These are phyloP conservation scores for Daphoenositta chrysoptera DNA, from an alignment of 2,113 vertebrate species.

Conservation along the genomic window DNA sequence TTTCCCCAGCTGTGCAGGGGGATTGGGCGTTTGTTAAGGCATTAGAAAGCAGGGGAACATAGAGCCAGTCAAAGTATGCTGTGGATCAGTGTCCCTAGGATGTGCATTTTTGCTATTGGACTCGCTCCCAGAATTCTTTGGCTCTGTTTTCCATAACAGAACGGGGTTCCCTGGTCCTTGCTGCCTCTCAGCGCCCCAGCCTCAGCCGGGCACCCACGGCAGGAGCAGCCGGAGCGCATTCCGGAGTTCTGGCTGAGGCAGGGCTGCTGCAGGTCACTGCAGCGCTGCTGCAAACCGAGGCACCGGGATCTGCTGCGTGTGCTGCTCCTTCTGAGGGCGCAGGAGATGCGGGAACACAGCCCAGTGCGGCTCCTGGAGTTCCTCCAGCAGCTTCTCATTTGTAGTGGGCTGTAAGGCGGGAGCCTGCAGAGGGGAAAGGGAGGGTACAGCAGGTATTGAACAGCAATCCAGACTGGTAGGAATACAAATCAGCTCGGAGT, in stretches of 20 bases:
- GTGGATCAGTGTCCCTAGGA: background rate
- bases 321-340: accelerated
- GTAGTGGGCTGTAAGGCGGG: background rate
- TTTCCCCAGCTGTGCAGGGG: background rate
- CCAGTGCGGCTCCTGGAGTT: background rate
- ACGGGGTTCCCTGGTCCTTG: background rate
- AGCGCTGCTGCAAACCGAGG: background rate
- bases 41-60: background rate
- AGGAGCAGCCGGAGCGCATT: background rate
- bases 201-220: background rate
- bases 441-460: background rate
- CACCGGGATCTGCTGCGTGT: background rate
- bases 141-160: background rate
- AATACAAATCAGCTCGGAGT: background rate
- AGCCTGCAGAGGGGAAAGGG: background rate
- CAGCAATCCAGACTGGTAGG: background rate
- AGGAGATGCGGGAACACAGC: background rate
- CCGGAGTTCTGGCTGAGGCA: background rate
- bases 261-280: background rate
- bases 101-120: background rate
- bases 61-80: background rate
- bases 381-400: background rate
- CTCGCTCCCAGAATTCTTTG: slow-evolving; percentile 4
- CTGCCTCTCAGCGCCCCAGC: background rate
- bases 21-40: background rate